Evolutionary conservation across 2,888 invertebrate genomes (phyloP), one percentile per base, ranked within the genome.

Genomic region (Lobophora halterata): DNA sequence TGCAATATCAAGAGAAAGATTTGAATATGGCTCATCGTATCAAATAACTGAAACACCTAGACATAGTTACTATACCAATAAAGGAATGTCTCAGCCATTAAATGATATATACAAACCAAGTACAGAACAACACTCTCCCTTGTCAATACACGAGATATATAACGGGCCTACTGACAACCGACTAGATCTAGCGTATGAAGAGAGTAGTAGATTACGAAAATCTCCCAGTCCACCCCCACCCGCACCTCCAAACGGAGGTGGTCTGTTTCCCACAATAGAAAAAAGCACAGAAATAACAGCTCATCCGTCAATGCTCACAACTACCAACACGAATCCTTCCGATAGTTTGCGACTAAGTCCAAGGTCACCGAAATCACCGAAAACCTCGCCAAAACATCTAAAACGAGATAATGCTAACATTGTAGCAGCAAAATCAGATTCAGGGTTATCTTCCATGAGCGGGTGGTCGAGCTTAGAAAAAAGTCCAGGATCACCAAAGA

Each of bases 381-480:
- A 91, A 75, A 89, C 91, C 1, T 93, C 93, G 17, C 93, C 93
- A 10, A 93, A 93, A 65, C 90, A 92, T 59, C 71, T 89, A 9
- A 90, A 90, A 66, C 89, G 91, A 52, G 89, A 88, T 49, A 89
- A 88, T 35, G 65, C 64, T 3, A 91, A 90, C 65, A 92, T 93
- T 45, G 91, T 91, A 1, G 90, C 93, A 3, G 92, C 93, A 1
- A 95, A 95, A 72, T 95, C 95, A 1, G 95, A 96, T 71, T 95
- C 95, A 0, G 95, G 95, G 0, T 79, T 96, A 30, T 95, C 95
- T 0, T 95, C 95, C 3, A 93, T 95, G 92, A 95, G 94, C 64
- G 95, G 95, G 2, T 93, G 95, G 91, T 94, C 94, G 5, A 94
- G 94, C 65, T 80, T 95, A 60, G 95, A 95, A 72, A 95, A 95